Percentiles rank a stretch among this genome's conserved stretches.
Conservation (phyloP, 2,888 invertebrate genomes). For the Drosophila kokeensis region DNA sequence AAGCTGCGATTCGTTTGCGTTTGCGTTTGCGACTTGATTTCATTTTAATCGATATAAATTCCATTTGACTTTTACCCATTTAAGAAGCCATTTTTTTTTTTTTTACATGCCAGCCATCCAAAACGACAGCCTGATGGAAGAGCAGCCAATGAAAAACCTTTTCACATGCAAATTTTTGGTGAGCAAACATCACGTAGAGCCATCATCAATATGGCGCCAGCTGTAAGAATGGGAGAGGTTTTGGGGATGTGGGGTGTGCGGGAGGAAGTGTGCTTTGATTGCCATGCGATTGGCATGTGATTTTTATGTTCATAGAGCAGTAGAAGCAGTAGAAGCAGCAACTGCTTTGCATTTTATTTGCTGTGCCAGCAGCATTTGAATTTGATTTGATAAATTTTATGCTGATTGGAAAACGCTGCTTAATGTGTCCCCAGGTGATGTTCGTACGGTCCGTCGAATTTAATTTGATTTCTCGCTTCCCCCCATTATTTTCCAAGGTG, state of each 20-base stretch:
- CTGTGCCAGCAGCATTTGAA: conserved; percentile 59
- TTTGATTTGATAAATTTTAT: conserved; percentile 81
- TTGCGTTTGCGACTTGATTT: conserved; percentile 72
- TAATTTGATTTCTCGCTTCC: conserved; percentile 48
- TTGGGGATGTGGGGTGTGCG: neutral
- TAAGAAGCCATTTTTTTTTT: conserved; percentile 30
- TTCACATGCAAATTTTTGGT: conserved; percentile 73
- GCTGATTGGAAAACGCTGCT: conserved; percentile 78
- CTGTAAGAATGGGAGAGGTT: neutral
- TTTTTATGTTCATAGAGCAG: conserved; percentile 55
- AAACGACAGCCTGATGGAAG: conserved; percentile 51
- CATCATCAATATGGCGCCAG: conserved; percentile 64
- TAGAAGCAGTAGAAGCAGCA: conserved; percentile 13
- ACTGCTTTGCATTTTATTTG: conserved; percentile 68
- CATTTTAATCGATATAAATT: conserved; percentile 75
- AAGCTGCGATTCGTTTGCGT: conserved; percentile 72
- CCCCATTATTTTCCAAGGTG: conserved; percentile 74
- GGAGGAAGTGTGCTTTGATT: conserved; percentile 51
- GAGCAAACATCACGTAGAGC: conserved; percentile 68
- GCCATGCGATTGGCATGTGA: conserved; percentile 70
- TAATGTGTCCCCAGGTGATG: conserved; percentile 73
- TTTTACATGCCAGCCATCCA: conserved; percentile 16
- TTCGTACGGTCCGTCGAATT: conserved; percentile 31
- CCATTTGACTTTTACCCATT: conserved; percentile 50
- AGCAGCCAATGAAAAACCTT: conserved; percentile 58